These are phyloP conservation scores for Muntiacus reevesi DNA, from an alignment of 2,113 vertebrate species.

Conservation along the genomic window DNA sequence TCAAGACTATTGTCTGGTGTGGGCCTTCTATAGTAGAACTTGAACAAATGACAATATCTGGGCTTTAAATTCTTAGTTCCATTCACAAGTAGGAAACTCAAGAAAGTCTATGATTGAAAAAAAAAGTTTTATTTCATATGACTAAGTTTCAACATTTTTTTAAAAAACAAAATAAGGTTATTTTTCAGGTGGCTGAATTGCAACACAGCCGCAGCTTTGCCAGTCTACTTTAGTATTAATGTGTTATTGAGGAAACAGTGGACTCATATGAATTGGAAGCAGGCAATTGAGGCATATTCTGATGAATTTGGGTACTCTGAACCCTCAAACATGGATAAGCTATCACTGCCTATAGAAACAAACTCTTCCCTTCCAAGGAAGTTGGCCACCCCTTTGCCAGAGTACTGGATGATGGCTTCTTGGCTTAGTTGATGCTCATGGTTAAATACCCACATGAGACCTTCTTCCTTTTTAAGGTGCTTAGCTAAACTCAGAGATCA, in stretches of 20 bases:
- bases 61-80: neutral
- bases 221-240: neutral
- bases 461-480: neutral
- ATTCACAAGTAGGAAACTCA: neutral
- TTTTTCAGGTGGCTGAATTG: neutral
- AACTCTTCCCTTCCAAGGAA: too few relatives aligned
- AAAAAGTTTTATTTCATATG: neutral
- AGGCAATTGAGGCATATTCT: neutral
- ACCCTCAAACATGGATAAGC: neutral
- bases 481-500: neutral
- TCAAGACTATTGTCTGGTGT: neutral
- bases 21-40: neutral
- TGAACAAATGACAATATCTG: neutral
- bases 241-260: neutral
- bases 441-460: neutral
- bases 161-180: neutral
- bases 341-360: neutral
- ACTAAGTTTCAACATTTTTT: neutral
- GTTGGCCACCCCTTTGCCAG: neutral
- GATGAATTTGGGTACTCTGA: neutral
- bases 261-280: neutral
- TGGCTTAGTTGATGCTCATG: neutral
- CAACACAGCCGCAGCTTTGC: neutral
- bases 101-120: neutral
- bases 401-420: neutral